Evolutionary conservation across 2,113 vertebrate genomes (phyloP), one percentile per base, ranked within the genome.

Genomic region (Pelecanoides urinatrix): DNA sequence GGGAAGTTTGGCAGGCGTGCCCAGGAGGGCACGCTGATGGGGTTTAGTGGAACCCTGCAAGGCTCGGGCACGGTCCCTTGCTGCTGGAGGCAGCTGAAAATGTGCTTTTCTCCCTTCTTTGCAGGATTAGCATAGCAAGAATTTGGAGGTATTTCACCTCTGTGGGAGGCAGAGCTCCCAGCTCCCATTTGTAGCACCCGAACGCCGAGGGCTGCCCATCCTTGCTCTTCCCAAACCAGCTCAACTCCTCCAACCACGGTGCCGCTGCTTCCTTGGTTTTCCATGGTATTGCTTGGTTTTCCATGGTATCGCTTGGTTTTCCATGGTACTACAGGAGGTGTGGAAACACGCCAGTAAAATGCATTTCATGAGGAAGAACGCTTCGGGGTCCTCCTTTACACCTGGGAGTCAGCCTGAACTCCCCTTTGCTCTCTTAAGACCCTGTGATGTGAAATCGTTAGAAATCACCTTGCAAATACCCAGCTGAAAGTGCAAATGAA

Each of bases 11-110:
- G 50, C 82, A 65, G 59, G 13, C 4, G 0, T 47, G 27, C 40
- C 49, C 3, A 1, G 30, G 67, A 6, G 0, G 0, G 19, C 26
- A 20, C 1, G 1, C 20, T 42, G 50, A 7, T 45, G 58, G 47
- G 38, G 38, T 25, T 26, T 73, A 36, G 67, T 4, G 2, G 80
- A 71, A 45, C 55, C 55, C 45, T 1, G 0, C 36, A 13, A 50
- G n/a, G 22, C 44, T 58, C 42, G 18, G 44, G 53, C 65, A 49
- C 0, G 3, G n/a, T 59, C 66, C 44, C 36, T 71, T 34, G 66
- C 66, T 71, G 23, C 72, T 19, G 62, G 62, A 67, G 25, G 44
- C 72, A 59, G 62, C 44, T 42, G 25, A 40, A 67, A 76, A 58
- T 30, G 29, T 5, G 36, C 30, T 67, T 50, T 86, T n/a, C 62